phyloP scores from a whole-genome alignment of 2,797 vertebrate species.

The Chaenodraco wilsoni region DNA sequence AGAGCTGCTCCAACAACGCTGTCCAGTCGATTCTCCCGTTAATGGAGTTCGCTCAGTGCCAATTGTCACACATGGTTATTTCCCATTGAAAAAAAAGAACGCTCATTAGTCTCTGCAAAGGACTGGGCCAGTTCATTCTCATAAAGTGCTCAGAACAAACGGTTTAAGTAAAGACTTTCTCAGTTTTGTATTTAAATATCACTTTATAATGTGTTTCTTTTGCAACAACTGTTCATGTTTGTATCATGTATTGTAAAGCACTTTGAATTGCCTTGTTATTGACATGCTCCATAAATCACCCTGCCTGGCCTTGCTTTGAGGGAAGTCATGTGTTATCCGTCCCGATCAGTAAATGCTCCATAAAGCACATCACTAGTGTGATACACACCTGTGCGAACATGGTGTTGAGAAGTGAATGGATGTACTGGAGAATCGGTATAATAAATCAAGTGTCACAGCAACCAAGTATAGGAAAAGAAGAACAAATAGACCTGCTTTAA shows the following conservation, averaged over 20 bases:
- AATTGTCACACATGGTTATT: slow-evolving; percentile 34
- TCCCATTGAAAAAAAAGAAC: not conserved
- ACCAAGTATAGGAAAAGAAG: not conserved
- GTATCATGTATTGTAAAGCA: too few species aligned
- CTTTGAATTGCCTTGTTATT: too few species aligned
- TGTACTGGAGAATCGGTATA: not conserved
- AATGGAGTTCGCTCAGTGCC: slow-evolving; percentile 13
- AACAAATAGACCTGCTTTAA: not conserved
- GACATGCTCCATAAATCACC: too few species aligned
- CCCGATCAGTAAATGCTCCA: slow-evolving; percentile 18
- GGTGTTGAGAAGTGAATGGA: not conserved
- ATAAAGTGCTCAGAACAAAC: slow-evolving; percentile 15
- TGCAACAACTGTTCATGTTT: too few species aligned
- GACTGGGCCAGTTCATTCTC: not conserved
- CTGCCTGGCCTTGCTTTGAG: slow-evolving; percentile 9
- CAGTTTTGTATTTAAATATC: too few species aligned
- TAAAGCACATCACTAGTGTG: not conserved
- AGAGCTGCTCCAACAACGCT: slow-evolving; percentile 19
- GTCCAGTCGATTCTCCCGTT: slow-evolving; percentile 6
- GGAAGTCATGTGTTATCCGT: slow-evolving; percentile 23
- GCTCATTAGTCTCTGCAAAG: slow-evolving; percentile 15
- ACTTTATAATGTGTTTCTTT: too few species aligned
- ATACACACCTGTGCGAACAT: not conserved
- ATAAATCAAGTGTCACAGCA: not conserved
- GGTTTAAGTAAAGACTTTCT: not conserved